Evolutionary conservation across 2,888 invertebrate species (phyloP), one percentile per base, ranked within the genome.

Genomic region (Lasioglossum morio): DNA sequence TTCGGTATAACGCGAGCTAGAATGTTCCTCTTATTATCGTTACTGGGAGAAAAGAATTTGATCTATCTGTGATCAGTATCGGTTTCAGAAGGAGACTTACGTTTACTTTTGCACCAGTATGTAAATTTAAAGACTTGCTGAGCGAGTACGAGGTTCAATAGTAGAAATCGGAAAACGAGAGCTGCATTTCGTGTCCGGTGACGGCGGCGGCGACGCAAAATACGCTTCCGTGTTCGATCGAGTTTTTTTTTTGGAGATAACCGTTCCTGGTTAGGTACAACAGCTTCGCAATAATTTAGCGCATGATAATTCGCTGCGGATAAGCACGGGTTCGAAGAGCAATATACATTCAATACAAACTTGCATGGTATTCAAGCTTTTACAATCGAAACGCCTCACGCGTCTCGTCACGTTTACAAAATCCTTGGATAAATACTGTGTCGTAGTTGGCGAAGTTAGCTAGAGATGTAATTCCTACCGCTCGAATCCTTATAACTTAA

Each of bases 361-460:
- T 84, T 86, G 86, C 91, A 81, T 89, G 82, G 84, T 86, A 86
- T 69, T 87, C 75, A 88, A 88, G 85, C 84, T 85, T 73, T 73
- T 84, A 84, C 83, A 78, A 74, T 7, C 69, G 27, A 80, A 79
- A 78, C 63, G 37, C 43, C 10, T 43, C 43, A 23, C 12, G 57
- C 37, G 53, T 85, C 37, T 76, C 81, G 66, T 75, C 73, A 40
- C 46, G 74, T 85, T 70, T 83, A 82, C 77, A 91, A 79, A 90
- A 79, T 82, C 76, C 87, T 88, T 89, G 70, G 91, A 94, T 94
- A 94, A 94, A 95, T 95, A 94, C 95, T 95, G 94, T 92, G 90
- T 93, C 92, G 94, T 94, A 94, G 92, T 94, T 95, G 93, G 94
- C 94, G 93, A 93, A 93, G 93, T 93, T 69, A 93, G 90, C 92